These are phyloP conservation scores for Chroicocephalus ridibundus DNA, from an alignment of 2,113 vertebrate species.

Conservation along the genomic window DNA sequence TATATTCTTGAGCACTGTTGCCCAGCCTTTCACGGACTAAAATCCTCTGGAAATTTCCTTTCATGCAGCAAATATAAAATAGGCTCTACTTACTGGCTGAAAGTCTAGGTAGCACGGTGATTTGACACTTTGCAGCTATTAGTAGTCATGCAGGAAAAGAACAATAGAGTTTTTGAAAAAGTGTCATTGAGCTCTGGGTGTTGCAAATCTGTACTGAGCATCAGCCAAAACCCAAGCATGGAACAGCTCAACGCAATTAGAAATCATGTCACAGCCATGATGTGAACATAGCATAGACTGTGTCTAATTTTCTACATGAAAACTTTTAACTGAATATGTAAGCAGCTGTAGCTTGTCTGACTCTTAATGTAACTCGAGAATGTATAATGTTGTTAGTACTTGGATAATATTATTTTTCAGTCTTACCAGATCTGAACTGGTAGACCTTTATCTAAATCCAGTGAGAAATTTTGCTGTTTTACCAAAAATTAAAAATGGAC, in stretches of 20 bases:
- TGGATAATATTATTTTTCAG: neutral
- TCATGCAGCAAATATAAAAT: slow-evolving; percentile 2
- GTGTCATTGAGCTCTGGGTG: neutral
- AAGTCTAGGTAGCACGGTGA: neutral
- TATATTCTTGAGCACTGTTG: neutral
- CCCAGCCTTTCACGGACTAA: neutral
- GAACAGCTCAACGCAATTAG: neutral
- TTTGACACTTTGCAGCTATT: neutral
- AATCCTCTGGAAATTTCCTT: neutral
- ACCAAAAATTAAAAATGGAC: neutral
- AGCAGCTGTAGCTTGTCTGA: neutral
- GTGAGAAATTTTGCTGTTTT: neutral
- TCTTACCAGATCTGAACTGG: neutral
- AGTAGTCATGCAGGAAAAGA: neutral
- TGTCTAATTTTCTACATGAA: neutral
- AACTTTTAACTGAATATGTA: neutral
- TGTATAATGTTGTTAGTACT: neutral
- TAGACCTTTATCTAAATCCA: neutral
- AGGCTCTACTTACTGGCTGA: neutral
- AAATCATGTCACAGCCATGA: neutral
- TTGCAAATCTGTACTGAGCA: neutral
- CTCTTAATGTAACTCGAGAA: neutral
- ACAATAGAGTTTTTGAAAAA: neutral
- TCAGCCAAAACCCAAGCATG: neutral
- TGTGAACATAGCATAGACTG: neutral